Base-by-base conservation (phyloP, 2,797 vertebrate genomes). In the Leuciscus waleckii region DNA sequence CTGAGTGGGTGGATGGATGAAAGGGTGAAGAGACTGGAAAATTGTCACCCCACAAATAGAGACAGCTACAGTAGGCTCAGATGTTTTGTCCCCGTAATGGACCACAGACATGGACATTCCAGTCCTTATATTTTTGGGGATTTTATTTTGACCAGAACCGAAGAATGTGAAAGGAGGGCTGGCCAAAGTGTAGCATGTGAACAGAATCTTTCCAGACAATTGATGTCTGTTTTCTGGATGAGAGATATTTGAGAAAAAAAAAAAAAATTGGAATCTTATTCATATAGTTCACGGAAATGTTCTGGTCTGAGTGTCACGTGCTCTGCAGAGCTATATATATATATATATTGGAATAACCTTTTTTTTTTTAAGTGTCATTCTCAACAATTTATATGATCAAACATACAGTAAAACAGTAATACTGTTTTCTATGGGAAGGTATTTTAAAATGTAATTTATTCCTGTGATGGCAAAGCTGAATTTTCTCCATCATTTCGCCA, bases 11-110 rank as follows among this genome's bases (percentile, higher is more conserved):
- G 91, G 90, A 88, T 91, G 46, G 75, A 77, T 61, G 54, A 87
- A 84, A 87, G 86, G 19, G 73, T 90, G 89, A 89, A 92, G 71
- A 76, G 69, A 80, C 61, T 81, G 49, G 78, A 82, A 81, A 94
- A 95, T 94, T 92, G 92, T 88, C 91, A 93, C 87, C 0, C 86
- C 92, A 92, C 91, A 94, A 94, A 94, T 68, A 85, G 75, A 84
- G 75, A 39, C 88, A 91, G 46, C 46, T 49, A 49, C 14, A 13
- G 4, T 46, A 46, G 91, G 89, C 91, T 86, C 88, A 90, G 91
- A 88, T 89, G 85, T 89, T 90, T 85, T 76, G 70, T 90, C 73
- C 77, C 26, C 90, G 85, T 89, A 91, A 68, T 86, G 68, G 41
- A 84, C 84, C 68, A 43, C 65, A 89, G 76, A 90, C 89, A 83